Conservation (phyloP, 1,140 invertebrate genomes). For the Drosophila ficusphila region DNA sequence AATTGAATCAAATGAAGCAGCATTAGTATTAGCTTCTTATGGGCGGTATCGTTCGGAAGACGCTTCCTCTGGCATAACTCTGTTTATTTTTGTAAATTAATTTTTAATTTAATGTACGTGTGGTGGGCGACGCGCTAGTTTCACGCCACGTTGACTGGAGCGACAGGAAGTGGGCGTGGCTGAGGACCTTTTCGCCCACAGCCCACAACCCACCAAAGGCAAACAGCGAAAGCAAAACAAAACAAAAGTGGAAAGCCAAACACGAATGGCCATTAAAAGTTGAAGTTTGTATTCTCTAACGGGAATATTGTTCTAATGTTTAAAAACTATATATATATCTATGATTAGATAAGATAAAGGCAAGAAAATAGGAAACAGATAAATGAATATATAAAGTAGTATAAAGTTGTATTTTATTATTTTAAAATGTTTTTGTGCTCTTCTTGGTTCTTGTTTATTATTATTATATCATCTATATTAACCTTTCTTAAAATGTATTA, state of each 20-base stretch:
- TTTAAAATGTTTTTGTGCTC: too few species aligned
- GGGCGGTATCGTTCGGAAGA: slow-evolving; percentile 36
- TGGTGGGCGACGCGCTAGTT: slow-evolving; percentile 57
- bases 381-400: too few species aligned
- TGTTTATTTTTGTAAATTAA: slow-evolving; percentile 82
- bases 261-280: background rate
- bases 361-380: too few species aligned
- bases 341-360: too few species aligned
- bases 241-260: slow-evolving; percentile 45
- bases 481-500: too few species aligned
- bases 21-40: slow-evolving; percentile 82
- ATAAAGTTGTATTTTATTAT: too few species aligned
- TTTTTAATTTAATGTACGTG: slow-evolving; percentile 81
- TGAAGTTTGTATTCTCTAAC: slow-evolving; percentile 28
- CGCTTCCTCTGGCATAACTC: slow-evolving; percentile 48
- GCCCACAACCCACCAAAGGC: slow-evolving; percentile 9
- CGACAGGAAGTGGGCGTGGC: slow-evolving; percentile 47
- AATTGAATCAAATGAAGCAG: slow-evolving; percentile 82
- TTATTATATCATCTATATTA: too few species aligned
- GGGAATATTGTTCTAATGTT: background rate
- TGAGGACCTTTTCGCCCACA: background rate
- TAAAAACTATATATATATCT: background rate
- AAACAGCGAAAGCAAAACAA: slow-evolving; percentile 47
- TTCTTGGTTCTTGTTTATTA: too few species aligned
- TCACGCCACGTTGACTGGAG: slow-evolving; percentile 52